Base-by-base conservation (phyloP, 2,797 vertebrate species). In the Geotrypetes seraphini region DNA sequence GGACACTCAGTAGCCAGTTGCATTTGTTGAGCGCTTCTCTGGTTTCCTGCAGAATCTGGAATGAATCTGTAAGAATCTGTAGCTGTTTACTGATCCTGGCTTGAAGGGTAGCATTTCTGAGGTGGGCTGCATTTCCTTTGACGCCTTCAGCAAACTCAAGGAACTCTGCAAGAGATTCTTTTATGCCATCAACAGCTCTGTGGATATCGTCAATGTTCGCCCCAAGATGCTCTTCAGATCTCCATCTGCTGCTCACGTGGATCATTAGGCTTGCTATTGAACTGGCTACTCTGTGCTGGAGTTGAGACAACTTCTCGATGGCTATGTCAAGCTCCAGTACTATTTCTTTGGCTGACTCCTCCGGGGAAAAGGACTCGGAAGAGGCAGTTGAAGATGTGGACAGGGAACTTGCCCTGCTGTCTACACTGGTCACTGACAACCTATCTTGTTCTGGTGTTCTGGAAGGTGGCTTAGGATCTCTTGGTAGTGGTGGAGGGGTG, bases 171-270 rank as follows among this genome's bases (percentile, higher is more conserved):
- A 95, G 11, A 0, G 88, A 79, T 4, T 54, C 69, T 5, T 81
- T 72, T 2, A 88, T 68, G n/a, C 43, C 69, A 17, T 89, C 79
- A 0, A 84, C 60, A 0, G 92, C 89, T 22, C 63, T 57, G 27
- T 51, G 82, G 42, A 98, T 88, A 39, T 86, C 74, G 2, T 63
- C 34, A 3, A 96, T 50, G 53, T 85, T 88, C 53, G 83, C 70
- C 53, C 84, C 80, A 36, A 98, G 67, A 31, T 89, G 77, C 28
- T 83, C 77, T 36, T 54, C 75, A 53, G 76, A 53, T 48, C 95
- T 81, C 95, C 95, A 98, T 22, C 63, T 79, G 44, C 91, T 92
- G 25, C 89, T 96, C 8, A 98, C 92, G 2, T 92, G 96, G 11
- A 88, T 74, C 89, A 96, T 91, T 29, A 98, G 78, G 25, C 53